Base-by-base conservation (phyloP, 1,140 invertebrate species). In the Sycophila sp. region DNA sequence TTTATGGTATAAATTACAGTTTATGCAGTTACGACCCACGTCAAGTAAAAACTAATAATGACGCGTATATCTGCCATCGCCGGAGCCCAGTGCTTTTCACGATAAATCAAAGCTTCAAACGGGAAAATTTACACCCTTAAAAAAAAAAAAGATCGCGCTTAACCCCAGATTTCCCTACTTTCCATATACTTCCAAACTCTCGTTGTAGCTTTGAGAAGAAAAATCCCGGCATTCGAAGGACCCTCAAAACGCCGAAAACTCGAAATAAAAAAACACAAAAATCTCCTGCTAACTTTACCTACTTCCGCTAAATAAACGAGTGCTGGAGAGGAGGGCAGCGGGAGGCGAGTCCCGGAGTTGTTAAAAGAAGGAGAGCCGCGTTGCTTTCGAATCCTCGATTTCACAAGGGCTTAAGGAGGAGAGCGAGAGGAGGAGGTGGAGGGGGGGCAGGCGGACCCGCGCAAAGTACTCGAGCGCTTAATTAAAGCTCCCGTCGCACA, bases 391-490 rank as follows among this genome's bases (percentile, higher is more conserved):
- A 30, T 15, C 19, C 34, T 53, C 22, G 47, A 53, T 65, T 53
- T 53, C 15, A 24, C 36, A 40, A 42, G 6, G n/a, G n/a, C 8
- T 4, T 5, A 6, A 49, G 22, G 2, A 34, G 19, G 7, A 38
- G 22, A 1, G 8, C n/a, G 15, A 30, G 32, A 36, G 2, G 38
- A 47, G 19, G 26, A 15, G 28, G 32, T 13, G 24, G 60, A 34
- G 60, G 1, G 32, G 40, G 47, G 24, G 47, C 10, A 32, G 32
- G 40, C 42, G 11, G 10, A 40, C 13, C 2, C 2, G 22, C 7
- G 19, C 49, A 32, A 55, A 55, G 68, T 63, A 63, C 68, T 70
- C 49, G 40, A 62, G 58, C 45, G n/a, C 58, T 69, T 55, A 63
- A 69, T 63, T 69, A 69, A 69, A 69, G 47, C 67, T 30, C 26